A percentile compares a stretch with the other conserved stretches of the same genome.
These are phyloP conservation scores for Acromyrmex charruanus DNA, from an alignment of 1,140 invertebrate species.

Conservation along the genomic window DNA sequence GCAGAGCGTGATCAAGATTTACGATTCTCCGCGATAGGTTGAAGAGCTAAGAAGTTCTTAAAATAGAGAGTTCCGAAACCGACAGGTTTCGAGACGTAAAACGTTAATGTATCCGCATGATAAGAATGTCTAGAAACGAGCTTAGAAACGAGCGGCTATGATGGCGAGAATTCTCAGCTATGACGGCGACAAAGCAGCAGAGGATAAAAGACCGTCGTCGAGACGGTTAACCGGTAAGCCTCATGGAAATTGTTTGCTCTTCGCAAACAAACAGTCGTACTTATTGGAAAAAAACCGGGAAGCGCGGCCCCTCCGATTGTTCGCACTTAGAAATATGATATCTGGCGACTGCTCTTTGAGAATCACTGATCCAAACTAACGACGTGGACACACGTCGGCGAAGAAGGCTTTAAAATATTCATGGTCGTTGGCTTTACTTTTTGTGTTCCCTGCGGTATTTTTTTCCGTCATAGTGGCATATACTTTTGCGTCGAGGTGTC, in stretches of 20 bases:
- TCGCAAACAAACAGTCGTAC: slow-evolving; percentile 4
- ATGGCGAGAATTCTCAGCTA: background rate
- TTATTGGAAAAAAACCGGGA: slow-evolving; percentile 21
- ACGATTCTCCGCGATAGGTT: background rate
- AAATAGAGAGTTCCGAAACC: slow-evolving; percentile 15
- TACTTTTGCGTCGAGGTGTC: background rate
- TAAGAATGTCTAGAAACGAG: slow-evolving; percentile 9
- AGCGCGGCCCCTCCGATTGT: background rate
- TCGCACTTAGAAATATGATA: slow-evolving; percentile 64
- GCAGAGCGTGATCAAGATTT: background rate
- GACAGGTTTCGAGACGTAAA: slow-evolving; percentile 27
- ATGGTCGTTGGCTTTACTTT: slow-evolving; percentile 65
- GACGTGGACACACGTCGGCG: slow-evolving; percentile 52
- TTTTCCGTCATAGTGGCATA: background rate
- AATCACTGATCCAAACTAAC: slow-evolving; percentile 68
- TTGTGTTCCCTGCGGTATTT: slow-evolving; percentile 43
- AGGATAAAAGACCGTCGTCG: background rate
- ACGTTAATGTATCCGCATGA: slow-evolving; percentile 31
- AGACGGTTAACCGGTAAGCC: background rate
- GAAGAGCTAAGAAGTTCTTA: background rate
- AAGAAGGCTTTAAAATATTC: slow-evolving; percentile 71
- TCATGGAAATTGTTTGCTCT: slow-evolving; percentile 1
- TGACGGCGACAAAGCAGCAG: background rate
- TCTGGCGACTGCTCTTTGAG: slow-evolving; percentile 65
- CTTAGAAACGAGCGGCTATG: background rate